phyloP scores from a whole-genome alignment of 2,797 vertebrate genomes.

The Austrolebias charrua region DNA sequence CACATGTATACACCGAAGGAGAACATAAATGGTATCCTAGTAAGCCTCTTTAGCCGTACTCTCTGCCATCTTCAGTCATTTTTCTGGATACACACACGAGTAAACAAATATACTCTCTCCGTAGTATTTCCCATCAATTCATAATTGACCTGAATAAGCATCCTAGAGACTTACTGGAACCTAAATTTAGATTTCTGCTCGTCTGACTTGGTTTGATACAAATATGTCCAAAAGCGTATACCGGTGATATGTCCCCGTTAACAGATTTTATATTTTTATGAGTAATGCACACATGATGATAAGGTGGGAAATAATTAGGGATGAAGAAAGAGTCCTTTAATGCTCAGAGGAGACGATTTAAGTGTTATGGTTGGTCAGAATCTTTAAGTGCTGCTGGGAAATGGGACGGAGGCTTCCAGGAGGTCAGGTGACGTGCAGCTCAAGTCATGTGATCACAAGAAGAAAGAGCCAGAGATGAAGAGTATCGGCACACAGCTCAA shows the following conservation, averaged over 20 bases:
- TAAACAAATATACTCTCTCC: background rate
- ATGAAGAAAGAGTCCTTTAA: slow-evolving; percentile 29
- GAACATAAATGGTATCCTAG: slow-evolving; percentile 60
- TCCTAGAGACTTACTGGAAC: background rate
- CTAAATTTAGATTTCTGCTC: background rate
- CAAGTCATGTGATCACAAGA: slow-evolving; percentile 52
- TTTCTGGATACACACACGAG: slow-evolving; percentile 15
- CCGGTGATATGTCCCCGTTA: background rate
- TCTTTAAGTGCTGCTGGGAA: slow-evolving; percentile 74
- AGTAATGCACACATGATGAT: slow-evolving; percentile 1
- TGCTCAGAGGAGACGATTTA: slow-evolving; percentile 46
- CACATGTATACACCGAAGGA: slow-evolving; percentile 14
- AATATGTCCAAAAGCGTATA: background rate
- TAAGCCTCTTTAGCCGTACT: slow-evolving; percentile 48
- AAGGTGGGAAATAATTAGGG: background rate
- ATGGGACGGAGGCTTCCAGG: slow-evolving; percentile 52
- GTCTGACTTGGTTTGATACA: background rate
- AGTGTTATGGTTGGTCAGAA: slow-evolving; percentile 59
- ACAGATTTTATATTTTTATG: background rate
- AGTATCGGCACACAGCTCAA: slow-evolving; percentile 1
- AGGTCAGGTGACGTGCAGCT: slow-evolving; percentile 60
- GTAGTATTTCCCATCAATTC: slow-evolving; percentile 1
- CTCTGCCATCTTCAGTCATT: slow-evolving; percentile 36
- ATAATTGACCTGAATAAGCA: background rate
- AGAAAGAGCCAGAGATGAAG: background rate